These are phyloP conservation scores for Vanessa cardui DNA, from an alignment of 2,888 invertebrate species.

Conservation along the genomic window DNA sequence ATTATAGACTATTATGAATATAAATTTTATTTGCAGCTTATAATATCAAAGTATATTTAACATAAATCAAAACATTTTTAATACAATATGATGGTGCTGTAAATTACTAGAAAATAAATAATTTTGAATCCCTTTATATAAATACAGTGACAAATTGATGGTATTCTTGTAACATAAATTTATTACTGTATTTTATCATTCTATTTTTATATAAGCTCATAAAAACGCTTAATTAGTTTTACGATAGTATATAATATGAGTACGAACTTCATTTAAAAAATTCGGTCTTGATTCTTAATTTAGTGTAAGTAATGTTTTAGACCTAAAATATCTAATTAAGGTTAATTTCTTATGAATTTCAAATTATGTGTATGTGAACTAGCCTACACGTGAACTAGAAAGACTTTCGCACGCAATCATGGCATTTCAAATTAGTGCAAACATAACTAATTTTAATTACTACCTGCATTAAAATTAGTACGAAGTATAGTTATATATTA, in stretches of 20 bases:
- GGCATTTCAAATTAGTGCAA: not conserved
- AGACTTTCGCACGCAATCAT: conserved; percentile 7
- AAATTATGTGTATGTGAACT: not conserved
- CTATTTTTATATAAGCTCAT: no score
- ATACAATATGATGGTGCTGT: no score
- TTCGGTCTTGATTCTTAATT: not conserved
- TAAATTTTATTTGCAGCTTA: conserved; percentile 22
- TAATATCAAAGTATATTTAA: no score
- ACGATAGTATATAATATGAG: no score
- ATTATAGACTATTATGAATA: conserved; percentile 16
- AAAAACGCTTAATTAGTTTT: no score
- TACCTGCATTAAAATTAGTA: not conserved
- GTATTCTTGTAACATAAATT: no score
- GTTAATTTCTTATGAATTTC: conserved; percentile 7
- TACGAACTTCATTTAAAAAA: not conserved
- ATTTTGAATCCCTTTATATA: no score
- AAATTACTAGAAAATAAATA: no score
- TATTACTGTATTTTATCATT: no score
- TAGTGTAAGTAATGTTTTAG: not conserved
- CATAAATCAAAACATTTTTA: no score
- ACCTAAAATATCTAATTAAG: not conserved
- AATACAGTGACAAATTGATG: no score
- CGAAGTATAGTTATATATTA: not conserved
- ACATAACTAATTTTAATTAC: not conserved
- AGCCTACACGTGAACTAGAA: not conserved